Evolutionary conservation across 2,113 vertebrate species (phyloP).

Genomic region (Montifringilla adamsi): DNA sequence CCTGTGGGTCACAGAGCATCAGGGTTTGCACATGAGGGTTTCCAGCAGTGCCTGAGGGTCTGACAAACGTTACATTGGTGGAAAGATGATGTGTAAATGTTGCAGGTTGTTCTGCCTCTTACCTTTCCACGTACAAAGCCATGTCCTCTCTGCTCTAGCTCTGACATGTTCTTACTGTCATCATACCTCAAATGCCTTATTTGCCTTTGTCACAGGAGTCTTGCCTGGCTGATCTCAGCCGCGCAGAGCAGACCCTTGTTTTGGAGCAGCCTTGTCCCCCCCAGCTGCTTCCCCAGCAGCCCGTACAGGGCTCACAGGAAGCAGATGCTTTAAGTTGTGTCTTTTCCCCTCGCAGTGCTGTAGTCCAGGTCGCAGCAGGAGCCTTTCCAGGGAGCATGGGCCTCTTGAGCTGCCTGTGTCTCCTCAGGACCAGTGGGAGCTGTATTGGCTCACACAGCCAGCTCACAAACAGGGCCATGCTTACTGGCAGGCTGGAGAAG

Average conservation of each 20-base stretch:
- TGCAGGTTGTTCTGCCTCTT: not conserved
- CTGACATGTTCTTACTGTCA: not conserved
- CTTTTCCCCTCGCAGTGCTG: not conserved
- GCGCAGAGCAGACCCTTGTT: not conserved
- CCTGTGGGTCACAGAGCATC: not conserved
- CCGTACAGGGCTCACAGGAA: not conserved
- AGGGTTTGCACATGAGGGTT: not conserved
- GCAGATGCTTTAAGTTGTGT: not conserved
- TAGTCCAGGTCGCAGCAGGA: rapidly evolving
- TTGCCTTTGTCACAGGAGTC: not conserved
- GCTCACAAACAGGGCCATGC: not conserved
- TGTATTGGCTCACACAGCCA: not conserved
- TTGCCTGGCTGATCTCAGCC: not conserved
- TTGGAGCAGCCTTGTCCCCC: not conserved
- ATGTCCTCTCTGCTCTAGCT: rapidly evolving
- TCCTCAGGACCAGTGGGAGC: not conserved
- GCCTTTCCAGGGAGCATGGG: not conserved
- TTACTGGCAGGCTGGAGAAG: not conserved
- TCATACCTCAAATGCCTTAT: not conserved
- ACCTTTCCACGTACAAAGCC: not conserved
- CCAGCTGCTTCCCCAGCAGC: not conserved
- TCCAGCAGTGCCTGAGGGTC: not conserved
- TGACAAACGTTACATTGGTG: not conserved
- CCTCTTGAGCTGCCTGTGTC: rapidly evolving
- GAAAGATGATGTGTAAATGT: not conserved